Base-by-base conservation (phyloP, 2,113 vertebrate species). In the Beaufortia kweichowensis region DNA sequence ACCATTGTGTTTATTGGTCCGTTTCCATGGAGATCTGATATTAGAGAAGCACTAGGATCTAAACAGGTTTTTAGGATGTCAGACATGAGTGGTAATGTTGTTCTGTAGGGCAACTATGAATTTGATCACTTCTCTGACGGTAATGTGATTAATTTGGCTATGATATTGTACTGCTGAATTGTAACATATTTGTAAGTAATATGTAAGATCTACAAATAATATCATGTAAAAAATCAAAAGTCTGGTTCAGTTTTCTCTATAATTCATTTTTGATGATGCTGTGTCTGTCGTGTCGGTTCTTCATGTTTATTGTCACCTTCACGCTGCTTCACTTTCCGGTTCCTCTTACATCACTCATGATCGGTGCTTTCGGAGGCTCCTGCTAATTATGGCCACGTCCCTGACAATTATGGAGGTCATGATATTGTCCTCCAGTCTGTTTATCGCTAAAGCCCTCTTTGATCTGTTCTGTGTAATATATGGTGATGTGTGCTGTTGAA, bases 11-110 rank as follows among this genome's bases (percentile, higher is more conserved):
- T 12, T 4, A 31, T 19, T 50, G 55, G 46, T 15, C 28, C 2
- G 74, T 76, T 76, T 57, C 74, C 74, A 76, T 76, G 74, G 74
- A 59, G 29, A 65, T 68, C 48, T 19, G 43, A 55, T 29, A 5
- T 53, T 17, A 55, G 65, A 17, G 7, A 43, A 43, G 41, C 41
- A 43, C 14, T 10, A 2, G 41, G 41, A 4, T 66, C 62, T 66
- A 53, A 23, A 66, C 23, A 26, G 24, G 21, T 57, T 43, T 43
- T 43, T 10, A 43, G 41, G 41, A 43, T 43, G 3, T 43, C 41
- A 43, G 1, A 11, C 14, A 43, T 43, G 11, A 43, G 14, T 12
- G 3, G 14, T 11, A 43, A 12, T 12, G 41, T 10, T 12, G 41
- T 43, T 12, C 3, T 43, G 41, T 43, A 35, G 5, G 33, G 33